Conservation (phyloP, 2,113 vertebrate species). For the Tonatia bakeri region DNA sequence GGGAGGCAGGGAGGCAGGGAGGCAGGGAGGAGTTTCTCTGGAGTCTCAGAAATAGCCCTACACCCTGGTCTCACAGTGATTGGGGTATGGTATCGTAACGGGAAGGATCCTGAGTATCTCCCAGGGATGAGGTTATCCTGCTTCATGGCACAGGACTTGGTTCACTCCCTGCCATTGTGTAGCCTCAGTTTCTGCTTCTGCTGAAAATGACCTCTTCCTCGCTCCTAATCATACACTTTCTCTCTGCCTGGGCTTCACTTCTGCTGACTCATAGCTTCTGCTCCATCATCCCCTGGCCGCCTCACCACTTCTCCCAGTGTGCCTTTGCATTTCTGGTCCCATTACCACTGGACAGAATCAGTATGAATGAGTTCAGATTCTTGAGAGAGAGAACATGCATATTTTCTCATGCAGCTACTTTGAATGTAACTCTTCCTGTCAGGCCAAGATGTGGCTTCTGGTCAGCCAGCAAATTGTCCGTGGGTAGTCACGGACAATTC, state of each 20-base stretch:
- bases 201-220: background rate
- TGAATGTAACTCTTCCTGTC: background rate
- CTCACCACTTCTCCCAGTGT: background rate
- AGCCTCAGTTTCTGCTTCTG: background rate
- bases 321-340: background rate
- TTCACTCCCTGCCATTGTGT: background rate
- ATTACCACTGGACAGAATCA: background rate
- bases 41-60: background rate
- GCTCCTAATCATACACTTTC: no score
- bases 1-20: no score
- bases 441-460: background rate
- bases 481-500: no score
- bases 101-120: background rate
- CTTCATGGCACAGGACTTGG: background rate
- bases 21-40: background rate
- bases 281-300: background rate
- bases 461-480: background rate
- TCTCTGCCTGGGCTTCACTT: background rate
- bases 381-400: background rate
- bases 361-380: background rate
- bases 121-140: background rate
- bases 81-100: background rate
- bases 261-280: background rate
- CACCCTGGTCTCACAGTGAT: background rate
- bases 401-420: fast-evolving